phyloP scores from a whole-genome alignment of 2,797 vertebrate genomes.

The Myripristis jacobus region DNA sequence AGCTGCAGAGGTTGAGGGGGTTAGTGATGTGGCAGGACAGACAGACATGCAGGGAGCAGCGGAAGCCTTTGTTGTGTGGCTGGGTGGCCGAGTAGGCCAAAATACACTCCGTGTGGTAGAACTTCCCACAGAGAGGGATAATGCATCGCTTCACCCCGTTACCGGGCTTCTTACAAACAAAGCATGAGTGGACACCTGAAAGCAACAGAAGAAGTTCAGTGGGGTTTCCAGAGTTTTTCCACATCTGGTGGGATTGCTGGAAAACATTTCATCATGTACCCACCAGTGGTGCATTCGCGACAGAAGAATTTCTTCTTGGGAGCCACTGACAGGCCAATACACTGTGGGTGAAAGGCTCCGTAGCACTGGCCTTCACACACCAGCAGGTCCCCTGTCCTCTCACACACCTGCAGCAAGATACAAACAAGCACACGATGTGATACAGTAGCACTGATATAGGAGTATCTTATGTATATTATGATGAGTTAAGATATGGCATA shows the following conservation, averaged over 20 bases:
- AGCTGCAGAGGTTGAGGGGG: conserved; percentile 89
- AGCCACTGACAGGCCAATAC: conserved; percentile 90
- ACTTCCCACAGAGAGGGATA: conserved; percentile 95
- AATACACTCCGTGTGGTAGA: conserved; percentile 94
- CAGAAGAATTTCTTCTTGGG: conserved; percentile 95
- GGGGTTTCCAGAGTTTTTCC: not conserved
- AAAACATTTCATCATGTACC: conserved; percentile 18
- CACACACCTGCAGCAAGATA: conserved; percentile 88
- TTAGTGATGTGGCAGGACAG: conserved; percentile 94
- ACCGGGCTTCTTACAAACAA: conserved; percentile 93
- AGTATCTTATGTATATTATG: too few relatives aligned
- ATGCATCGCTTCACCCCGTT: conserved; percentile 93
- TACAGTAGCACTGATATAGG: too few relatives aligned
- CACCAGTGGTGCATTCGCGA: conserved; percentile 93
- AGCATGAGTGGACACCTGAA: conserved; percentile 93
- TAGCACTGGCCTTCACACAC: conserved; percentile 97
- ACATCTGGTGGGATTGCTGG: not conserved
- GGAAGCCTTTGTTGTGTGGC: conserved; percentile 92
- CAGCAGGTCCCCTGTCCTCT: conserved; percentile 93
- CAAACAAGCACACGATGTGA: conserved; percentile 7
- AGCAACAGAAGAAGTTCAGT: not conserved
- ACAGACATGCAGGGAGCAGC: conserved; percentile 96
- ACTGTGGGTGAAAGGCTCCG: conserved; percentile 95
- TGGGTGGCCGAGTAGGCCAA: conserved; percentile 88
- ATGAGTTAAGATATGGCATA: too few relatives aligned